These are phyloP conservation scores for Eremophila alpestris DNA, from an alignment of 2,797 vertebrate species.

Conservation along the genomic window DNA sequence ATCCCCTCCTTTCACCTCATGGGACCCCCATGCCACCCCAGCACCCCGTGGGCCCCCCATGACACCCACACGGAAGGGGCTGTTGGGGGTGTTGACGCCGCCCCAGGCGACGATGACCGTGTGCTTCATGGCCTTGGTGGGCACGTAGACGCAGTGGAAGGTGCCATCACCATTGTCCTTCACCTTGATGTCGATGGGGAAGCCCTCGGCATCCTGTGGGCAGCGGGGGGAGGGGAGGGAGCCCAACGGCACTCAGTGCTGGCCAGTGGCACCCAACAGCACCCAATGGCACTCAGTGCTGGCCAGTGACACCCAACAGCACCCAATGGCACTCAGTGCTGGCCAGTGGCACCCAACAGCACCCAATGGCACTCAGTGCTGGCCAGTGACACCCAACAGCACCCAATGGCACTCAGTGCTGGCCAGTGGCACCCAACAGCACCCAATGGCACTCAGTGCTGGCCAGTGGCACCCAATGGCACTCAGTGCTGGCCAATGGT, in stretches of 20 bases:
- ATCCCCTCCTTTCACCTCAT: neutral
- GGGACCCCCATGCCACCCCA: neutral
- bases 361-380: fast-evolving
- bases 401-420: fast-evolving
- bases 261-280: fast-evolving
- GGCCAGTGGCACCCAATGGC: neutral
- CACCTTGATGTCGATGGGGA: constrained; percentile 90
- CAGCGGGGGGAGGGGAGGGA: neutral
- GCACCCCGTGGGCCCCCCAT: fast-evolving
- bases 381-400: fast-evolving
- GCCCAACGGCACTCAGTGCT: too few relatives aligned
- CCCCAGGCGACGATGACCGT: constrained; percentile 96
- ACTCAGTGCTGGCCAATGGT: neutral
- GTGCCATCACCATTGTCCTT: constrained; percentile 90
- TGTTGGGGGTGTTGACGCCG: constrained; percentile 91
- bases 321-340: fast-evolving
- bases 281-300: neutral
- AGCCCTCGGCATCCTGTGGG: constrained; percentile 89
- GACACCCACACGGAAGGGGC: constrained; percentile 89
- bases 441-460: fast-evolving
- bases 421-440: fast-evolving
- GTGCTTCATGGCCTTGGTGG: constrained; percentile 93
- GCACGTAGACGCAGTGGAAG: constrained; percentile 90
- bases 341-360: fast-evolving
- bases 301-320: neutral